These are phyloP conservation scores for Cnemophilus loriae DNA, from an alignment of 2,113 vertebrate genomes.

Conservation along the genomic window DNA sequence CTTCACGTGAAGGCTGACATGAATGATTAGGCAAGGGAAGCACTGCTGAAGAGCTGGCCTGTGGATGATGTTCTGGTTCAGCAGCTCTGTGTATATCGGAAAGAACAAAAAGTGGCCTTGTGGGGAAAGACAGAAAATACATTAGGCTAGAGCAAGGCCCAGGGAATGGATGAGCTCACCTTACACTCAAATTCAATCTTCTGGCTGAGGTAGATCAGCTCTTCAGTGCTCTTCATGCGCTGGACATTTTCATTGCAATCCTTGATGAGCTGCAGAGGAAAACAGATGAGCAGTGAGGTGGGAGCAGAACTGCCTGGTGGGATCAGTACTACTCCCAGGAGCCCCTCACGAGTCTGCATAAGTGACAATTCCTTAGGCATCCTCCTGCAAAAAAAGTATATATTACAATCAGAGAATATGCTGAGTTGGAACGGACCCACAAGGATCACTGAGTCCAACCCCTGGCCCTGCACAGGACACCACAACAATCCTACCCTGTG, in stretches of 20 bases:
- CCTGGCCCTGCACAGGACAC: not conserved
- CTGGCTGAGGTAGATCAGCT: constrained; percentile 88
- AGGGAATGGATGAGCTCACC: constrained; percentile 65
- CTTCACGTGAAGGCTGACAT: not conserved
- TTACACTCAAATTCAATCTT: constrained; percentile 96
- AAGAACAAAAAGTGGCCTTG: not conserved
- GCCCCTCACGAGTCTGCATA: accelerated
- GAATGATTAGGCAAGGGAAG: not conserved
- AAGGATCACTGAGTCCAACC: not conserved
- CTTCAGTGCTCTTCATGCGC: constrained; percentile 92
- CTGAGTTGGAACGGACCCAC: not conserved
- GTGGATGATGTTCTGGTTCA: not conserved
- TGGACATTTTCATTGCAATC: constrained; percentile 93
- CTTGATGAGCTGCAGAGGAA: constrained; percentile 82
- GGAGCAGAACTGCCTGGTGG: not conserved
- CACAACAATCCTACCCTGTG: not conserved
- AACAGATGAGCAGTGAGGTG: not conserved
- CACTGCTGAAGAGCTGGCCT: not conserved
- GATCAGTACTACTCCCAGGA: not conserved
- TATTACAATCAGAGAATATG: not conserved
- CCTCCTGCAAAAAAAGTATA: not conserved
- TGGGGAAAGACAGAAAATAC: not conserved
- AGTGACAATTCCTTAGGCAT: not conserved
- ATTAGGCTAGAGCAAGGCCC: not conserved
- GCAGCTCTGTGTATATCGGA: not conserved